A percentile compares a stretch with the other conserved stretches of the same genome.
These are phyloP conservation scores for Ammospiza nelsoni DNA, from an alignment of 2,113 vertebrate species.

Conservation along the genomic window DNA sequence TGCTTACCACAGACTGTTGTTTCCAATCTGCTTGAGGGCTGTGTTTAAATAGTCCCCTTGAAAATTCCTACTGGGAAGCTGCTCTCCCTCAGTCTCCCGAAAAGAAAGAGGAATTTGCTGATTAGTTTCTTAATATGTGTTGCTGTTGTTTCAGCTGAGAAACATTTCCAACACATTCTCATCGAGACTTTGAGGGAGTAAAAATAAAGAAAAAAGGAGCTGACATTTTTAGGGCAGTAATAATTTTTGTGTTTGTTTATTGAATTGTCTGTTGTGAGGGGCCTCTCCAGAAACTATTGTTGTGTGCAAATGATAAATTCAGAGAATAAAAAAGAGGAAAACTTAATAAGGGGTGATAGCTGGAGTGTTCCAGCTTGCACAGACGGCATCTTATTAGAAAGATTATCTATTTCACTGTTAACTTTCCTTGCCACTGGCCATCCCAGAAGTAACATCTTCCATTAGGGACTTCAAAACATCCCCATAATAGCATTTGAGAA, in stretches of 20 bases:
- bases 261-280: neutral
- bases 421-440: conserved; percentile 6
- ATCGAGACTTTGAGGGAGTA: neutral
- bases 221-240: neutral
- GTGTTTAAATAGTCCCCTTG: neutral
- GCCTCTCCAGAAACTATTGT: neutral
- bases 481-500: neutral
- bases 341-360: neutral
- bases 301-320: neutral
- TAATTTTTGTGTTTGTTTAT: conserved; percentile 39
- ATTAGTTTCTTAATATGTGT: conserved; percentile 19
- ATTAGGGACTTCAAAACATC: neutral
- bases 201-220: neutral
- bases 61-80: conserved; percentile 40
- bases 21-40: conserved; percentile 17
- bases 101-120: conserved; percentile 42
- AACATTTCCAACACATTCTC: neutral
- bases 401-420: neutral
- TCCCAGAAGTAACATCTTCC: neutral
- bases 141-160: conserved; percentile 16
- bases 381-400: neutral
- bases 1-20: neutral
- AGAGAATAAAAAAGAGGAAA: neutral
- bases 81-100: neutral
- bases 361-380: neutral